Percentiles rank a stretch among this genome's conserved stretches.
phyloP scores from a whole-genome alignment of 2,113 vertebrate species.

The Symphodus melops region DNA sequence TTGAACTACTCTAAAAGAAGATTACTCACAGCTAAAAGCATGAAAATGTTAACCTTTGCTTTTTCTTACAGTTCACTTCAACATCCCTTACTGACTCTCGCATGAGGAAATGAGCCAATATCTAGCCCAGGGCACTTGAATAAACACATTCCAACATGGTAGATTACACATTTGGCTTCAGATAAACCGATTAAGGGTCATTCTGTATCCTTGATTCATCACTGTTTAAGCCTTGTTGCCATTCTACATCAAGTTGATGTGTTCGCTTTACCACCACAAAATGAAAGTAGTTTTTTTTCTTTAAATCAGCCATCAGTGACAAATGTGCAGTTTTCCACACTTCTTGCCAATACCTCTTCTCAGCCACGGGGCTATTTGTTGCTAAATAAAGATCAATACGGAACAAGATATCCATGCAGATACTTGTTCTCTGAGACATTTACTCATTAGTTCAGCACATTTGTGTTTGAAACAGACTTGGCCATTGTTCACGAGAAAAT shows the following conservation, averaged over 20 bases:
- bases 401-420: slow-evolving; percentile 70
- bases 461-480: slow-evolving; percentile 39
- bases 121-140: neutral
- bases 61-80: slow-evolving; percentile 31
- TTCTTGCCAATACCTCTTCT: slow-evolving; percentile 31
- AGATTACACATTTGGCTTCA: slow-evolving; percentile 16
- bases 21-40: slow-evolving; percentile 2
- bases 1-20: slow-evolving; percentile 14
- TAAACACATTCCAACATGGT: slow-evolving; percentile 15
- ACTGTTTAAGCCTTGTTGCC: slow-evolving; percentile 29
- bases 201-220: slow-evolving; percentile 43
- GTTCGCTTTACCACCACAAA: slow-evolving; percentile 34
- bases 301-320: slow-evolving; percentile 54
- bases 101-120: neutral
- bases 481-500: slow-evolving; percentile 18
- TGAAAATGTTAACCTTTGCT: slow-evolving; percentile 10
- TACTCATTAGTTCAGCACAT: slow-evolving; percentile 54
- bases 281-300: slow-evolving; percentile 47
- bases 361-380: slow-evolving; percentile 54
- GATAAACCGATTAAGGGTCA: slow-evolving; percentile 22
- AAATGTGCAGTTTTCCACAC: slow-evolving; percentile 56
- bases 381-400: slow-evolving; percentile 77
- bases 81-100: neutral
- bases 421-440: slow-evolving; percentile 48
- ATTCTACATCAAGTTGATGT: slow-evolving; percentile 9